Percentiles rank a stretch among this genome's conserved stretches.
phyloP scores from a whole-genome alignment of 2,797 vertebrate genomes.

The Mareca penelope region DNA sequence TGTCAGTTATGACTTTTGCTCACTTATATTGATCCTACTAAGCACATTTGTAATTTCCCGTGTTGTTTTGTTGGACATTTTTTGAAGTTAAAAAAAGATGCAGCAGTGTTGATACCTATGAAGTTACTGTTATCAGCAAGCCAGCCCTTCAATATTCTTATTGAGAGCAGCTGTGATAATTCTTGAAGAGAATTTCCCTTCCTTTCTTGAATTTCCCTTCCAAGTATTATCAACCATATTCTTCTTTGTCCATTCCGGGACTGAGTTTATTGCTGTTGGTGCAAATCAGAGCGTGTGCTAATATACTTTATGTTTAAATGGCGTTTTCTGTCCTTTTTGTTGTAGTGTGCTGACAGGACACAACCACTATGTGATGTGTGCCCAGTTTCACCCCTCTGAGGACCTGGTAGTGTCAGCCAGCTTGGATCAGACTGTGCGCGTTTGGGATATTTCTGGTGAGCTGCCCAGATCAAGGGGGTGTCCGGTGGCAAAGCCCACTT shows the following conservation, averaged over 20 bases:
- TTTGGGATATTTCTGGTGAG: slow-evolving; percentile 99
- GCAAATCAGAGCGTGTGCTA: not conserved
- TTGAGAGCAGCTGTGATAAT: too few relatives aligned
- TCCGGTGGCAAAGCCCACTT: not conserved
- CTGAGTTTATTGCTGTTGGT: not conserved
- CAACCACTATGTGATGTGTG: slow-evolving; percentile 98
- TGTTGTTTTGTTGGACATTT: not conserved
- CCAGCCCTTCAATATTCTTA: fast-evolving
- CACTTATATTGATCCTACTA: fast-evolving
- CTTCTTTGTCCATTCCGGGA: fast-evolving
- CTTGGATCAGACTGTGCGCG: slow-evolving; percentile 96
- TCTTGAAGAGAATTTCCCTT: not conserved
- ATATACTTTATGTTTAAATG: not conserved
- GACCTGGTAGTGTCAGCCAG: slow-evolving; percentile 97
- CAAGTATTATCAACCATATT: too few relatives aligned
- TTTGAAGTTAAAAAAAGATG: not conserved
- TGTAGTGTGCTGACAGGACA: slow-evolving; percentile 93
- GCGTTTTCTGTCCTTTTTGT: not conserved
- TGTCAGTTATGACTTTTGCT: not conserved
- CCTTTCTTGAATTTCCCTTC: not conserved
- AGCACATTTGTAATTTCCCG: fast-evolving
- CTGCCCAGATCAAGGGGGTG: slow-evolving; percentile 32
- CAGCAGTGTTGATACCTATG: not conserved
- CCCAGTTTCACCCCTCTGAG: slow-evolving; percentile 95
- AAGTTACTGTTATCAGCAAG: not conserved